A percentile compares a stretch with the other conserved stretches of the same genome.
phyloP scores from a whole-genome alignment of 2,888 invertebrate genomes.

The Cheilosia impressa region DNA sequence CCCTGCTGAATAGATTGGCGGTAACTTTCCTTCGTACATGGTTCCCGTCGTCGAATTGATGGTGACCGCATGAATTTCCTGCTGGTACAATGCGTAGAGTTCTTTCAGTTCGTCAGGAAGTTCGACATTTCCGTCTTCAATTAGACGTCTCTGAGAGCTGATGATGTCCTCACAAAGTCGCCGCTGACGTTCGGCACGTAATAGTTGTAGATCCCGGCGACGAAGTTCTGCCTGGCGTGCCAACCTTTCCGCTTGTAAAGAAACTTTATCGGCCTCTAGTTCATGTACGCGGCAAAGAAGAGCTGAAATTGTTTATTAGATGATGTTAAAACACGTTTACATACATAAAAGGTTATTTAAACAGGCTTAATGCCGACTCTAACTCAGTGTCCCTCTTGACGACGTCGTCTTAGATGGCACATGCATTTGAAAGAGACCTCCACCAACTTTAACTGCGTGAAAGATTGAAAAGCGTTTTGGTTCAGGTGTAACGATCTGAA shows the following conservation, averaged over 20 bases:
- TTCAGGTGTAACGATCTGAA: too few species aligned
- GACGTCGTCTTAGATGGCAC: too few species aligned
- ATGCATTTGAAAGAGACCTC: too few species aligned
- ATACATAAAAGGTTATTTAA: too few species aligned
- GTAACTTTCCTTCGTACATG: slow-evolving; percentile 82
- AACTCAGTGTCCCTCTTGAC: too few species aligned
- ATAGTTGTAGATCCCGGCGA: slow-evolving; percentile 91
- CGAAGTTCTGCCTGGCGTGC: slow-evolving; percentile 94
- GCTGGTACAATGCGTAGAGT: slow-evolving; percentile 92
- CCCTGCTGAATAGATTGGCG: slow-evolving; percentile 83
- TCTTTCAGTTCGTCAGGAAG: slow-evolving; percentile 91
- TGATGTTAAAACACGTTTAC: too few species aligned
- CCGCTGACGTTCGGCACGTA: slow-evolving; percentile 92
- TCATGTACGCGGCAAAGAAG: slow-evolving; percentile 96
- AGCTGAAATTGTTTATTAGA: slow-evolving; percentile 84
- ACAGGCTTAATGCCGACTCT: too few species aligned
- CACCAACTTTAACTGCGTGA: too few species aligned
- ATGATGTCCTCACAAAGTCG: slow-evolving; percentile 96
- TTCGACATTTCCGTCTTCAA: slow-evolving; percentile 90
- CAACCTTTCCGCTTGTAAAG: slow-evolving; percentile 93
- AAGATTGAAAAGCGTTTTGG: too few species aligned
- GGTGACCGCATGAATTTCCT: slow-evolving; percentile 93
- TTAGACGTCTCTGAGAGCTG: slow-evolving; percentile 92
- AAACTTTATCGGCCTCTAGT: slow-evolving; percentile 96
- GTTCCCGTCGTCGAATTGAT: slow-evolving; percentile 80